phyloP scores from a whole-genome alignment of 1,140 invertebrate genomes.

The Drosophila jambulina region DNA sequence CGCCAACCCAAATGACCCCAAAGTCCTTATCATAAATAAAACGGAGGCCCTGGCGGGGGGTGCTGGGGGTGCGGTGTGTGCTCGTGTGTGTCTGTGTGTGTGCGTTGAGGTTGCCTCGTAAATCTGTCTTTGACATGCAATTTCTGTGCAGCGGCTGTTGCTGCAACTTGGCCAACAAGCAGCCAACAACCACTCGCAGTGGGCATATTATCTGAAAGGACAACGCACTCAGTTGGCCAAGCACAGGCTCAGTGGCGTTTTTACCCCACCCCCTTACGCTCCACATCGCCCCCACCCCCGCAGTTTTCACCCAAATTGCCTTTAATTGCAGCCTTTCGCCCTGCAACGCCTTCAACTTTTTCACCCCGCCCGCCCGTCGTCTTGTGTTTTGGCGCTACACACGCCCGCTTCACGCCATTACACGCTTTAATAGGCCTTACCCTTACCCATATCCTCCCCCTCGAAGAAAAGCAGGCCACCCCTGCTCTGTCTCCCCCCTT shows the following conservation, averaged over 20 bases:
- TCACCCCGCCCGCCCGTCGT: slow-evolving; percentile 9
- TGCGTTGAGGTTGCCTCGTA: slow-evolving; percentile 61
- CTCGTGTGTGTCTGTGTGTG: slow-evolving; percentile 2
- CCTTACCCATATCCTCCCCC: not conserved
- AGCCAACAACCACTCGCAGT: slow-evolving; percentile 23
- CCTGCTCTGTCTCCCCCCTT: not conserved
- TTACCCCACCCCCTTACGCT: slow-evolving; percentile 6
- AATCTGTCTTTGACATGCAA: slow-evolving; percentile 84
- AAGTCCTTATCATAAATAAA: slow-evolving; percentile 77
- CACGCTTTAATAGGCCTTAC: slow-evolving; percentile 77
- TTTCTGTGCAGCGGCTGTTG: slow-evolving; percentile 80
- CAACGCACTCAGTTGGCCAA: slow-evolving; percentile 66
- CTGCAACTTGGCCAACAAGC: slow-evolving; percentile 60
- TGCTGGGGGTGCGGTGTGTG: slow-evolving; percentile 8
- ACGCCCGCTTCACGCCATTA: slow-evolving; percentile 78
- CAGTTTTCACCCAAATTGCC: slow-evolving; percentile 64
- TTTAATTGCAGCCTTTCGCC: slow-evolving; percentile 78
- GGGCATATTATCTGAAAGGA: slow-evolving; percentile 68
- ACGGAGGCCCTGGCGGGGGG: not conserved
- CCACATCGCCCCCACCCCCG: not conserved
- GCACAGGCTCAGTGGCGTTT: slow-evolving; percentile 34
- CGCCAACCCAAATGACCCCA: slow-evolving; percentile 27
- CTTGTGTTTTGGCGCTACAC: slow-evolving; percentile 54
- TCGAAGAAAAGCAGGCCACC: slow-evolving; percentile 11
- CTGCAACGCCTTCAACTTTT: slow-evolving; percentile 52